A percentile compares a stretch with the other conserved stretches of the same genome.
phyloP scores from a whole-genome alignment of 2,797 vertebrate species.

The Phalloptychus januarius region DNA sequence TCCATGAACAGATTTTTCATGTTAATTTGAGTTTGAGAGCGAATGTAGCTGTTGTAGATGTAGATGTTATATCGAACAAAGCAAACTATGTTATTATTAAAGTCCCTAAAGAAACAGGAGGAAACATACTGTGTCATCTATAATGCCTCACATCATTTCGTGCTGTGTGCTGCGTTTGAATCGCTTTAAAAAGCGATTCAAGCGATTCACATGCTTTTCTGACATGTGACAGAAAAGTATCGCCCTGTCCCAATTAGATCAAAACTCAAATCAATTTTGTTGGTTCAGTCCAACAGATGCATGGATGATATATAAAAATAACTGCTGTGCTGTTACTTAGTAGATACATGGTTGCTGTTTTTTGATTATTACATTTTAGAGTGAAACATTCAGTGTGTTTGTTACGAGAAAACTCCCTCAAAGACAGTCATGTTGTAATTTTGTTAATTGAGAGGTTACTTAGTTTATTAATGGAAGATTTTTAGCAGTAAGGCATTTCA shows the following conservation, averaged over 20 bases:
- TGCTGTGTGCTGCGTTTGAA: background rate
- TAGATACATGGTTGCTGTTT: background rate
- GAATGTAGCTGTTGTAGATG: background rate
- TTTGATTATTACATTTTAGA: conserved; percentile 4
- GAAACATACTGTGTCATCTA: conserved; percentile 6
- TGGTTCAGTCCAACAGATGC: background rate
- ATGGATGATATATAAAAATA: background rate
- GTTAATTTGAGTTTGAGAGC: background rate
- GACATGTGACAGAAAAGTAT: background rate
- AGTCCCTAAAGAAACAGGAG: conserved; percentile 21
- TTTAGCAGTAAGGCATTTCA: conserved; percentile 24
- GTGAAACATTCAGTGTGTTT: background rate
- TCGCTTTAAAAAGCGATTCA: too few relatives aligned
- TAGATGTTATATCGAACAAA: background rate
- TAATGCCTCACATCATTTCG: background rate
- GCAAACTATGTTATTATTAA: background rate
- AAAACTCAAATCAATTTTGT: conserved; percentile 5
- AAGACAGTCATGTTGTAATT: background rate
- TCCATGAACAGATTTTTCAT: background rate
- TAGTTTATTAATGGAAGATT: conserved; percentile 35
- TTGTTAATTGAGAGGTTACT: background rate
- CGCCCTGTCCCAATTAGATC: background rate
- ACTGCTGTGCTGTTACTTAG: background rate
- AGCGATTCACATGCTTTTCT: too few relatives aligned
- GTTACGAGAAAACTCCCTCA: background rate